These are phyloP conservation scores for Spodoptera litura DNA, from an alignment of 1,140 invertebrate species.

Conservation along the genomic window DNA sequence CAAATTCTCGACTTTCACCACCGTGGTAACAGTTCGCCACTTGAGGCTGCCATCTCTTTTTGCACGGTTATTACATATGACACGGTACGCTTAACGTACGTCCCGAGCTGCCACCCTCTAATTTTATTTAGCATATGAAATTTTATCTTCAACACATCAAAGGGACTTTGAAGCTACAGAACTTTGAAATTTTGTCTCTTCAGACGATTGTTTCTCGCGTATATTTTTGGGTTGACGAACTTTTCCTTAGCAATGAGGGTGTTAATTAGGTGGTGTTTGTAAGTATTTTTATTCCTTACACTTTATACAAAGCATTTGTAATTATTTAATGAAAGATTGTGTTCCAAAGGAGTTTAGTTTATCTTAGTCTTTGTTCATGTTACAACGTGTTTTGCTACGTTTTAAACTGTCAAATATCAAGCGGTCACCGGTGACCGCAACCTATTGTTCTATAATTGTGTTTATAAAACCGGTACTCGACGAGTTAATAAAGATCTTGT, in stretches of 20 bases:
- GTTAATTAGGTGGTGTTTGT: constrained; percentile 21
- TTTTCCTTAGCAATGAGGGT: constrained; percentile 10
- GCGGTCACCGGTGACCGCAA: too few species aligned
- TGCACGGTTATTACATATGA: constrained; percentile 60
- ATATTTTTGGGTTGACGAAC: constrained; percentile 16
- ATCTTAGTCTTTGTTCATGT: too few species aligned
- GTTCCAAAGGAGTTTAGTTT: neutral
- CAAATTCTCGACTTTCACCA: constrained; percentile 34
- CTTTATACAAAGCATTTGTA: neutral
- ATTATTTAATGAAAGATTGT: constrained; percentile 7
- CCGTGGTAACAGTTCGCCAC: constrained; percentile 34
- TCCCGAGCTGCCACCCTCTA: constrained; percentile 51
- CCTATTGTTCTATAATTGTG: too few species aligned
- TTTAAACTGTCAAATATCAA: too few species aligned
- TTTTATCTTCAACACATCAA: constrained; percentile 62
- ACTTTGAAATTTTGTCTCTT: constrained; percentile 49
- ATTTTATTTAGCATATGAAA: constrained; percentile 66
- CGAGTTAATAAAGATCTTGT: too few species aligned
- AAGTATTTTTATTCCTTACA: constrained; percentile 4
- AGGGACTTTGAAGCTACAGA: constrained; percentile 59
- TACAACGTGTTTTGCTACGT: neutral
- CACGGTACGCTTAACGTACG: constrained; percentile 55
- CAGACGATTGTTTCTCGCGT: constrained; percentile 48
- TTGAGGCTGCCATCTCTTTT: constrained; percentile 53
- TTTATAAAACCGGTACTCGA: too few species aligned